These are phyloP conservation scores for Tachystola acroxantha DNA, from an alignment of 2,888 invertebrate species.

Conservation along the genomic window DNA sequence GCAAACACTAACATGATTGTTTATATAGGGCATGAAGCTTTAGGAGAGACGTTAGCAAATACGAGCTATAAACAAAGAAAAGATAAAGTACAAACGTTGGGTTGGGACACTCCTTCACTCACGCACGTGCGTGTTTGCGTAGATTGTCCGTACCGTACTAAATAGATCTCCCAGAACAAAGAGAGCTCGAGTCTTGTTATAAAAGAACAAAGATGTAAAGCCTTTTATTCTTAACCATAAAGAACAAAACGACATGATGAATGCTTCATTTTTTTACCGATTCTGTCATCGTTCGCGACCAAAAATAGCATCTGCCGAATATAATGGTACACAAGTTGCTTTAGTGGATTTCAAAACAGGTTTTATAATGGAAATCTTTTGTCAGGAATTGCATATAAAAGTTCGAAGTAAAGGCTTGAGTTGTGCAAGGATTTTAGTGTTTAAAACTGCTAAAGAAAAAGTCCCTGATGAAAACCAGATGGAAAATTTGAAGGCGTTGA, in stretches of 20 bases:
- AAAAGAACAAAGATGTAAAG: constrained; percentile 26
- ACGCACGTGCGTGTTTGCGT: constrained; percentile 56
- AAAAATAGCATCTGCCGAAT: constrained; percentile 41
- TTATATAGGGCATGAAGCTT: background rate
- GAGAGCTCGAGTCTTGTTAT: constrained; percentile 10
- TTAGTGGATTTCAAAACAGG: constrained; percentile 38
- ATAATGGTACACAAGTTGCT: constrained; percentile 20
- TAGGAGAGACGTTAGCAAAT: constrained; percentile 35
- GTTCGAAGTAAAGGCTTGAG: constrained; percentile 1
- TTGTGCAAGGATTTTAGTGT: constrained; percentile 7
- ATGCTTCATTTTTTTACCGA: constrained; percentile 23
- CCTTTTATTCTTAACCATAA: constrained; percentile 18
- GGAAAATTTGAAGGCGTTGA: constrained; percentile 13
- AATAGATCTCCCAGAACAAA: constrained; percentile 29
- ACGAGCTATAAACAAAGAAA: constrained; percentile 43
- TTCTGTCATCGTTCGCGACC: constrained; percentile 25
- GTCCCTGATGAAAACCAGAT: constrained; percentile 9
- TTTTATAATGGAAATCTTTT: constrained; percentile 32
- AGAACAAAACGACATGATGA: constrained; percentile 23
- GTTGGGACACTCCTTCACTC: background rate
- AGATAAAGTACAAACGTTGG: background rate
- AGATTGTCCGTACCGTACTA: constrained; percentile 28
- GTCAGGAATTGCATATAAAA: constrained; percentile 12
- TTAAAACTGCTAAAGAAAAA: constrained; percentile 2
- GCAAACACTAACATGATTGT: background rate